Percentiles rank a stretch among this genome's conserved stretches.
phyloP scores from a whole-genome alignment of 2,113 vertebrate species.

The Seriola rivoliana region DNA sequence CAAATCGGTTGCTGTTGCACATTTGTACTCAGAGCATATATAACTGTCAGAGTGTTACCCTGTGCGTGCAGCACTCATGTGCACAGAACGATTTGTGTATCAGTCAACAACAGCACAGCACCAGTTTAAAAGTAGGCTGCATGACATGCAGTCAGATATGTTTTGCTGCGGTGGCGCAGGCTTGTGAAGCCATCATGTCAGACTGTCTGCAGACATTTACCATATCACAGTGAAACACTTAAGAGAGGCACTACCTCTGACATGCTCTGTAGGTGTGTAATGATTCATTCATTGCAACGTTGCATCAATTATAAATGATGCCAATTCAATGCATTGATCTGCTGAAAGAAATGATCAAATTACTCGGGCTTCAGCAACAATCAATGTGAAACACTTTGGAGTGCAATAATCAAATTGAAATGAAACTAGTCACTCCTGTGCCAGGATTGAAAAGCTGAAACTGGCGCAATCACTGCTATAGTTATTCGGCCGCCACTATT shows the following conservation, averaged over 20 bases:
- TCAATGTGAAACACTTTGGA: slow-evolving; percentile 31
- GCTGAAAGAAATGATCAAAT: slow-evolving; percentile 40
- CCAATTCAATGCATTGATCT: slow-evolving; percentile 32
- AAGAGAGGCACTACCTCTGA: neutral
- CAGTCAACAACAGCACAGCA: neutral
- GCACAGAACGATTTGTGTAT: neutral
- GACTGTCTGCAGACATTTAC: slow-evolving; percentile 41
- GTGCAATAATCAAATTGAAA: slow-evolving; percentile 45
- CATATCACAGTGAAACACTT: slow-evolving; percentile 18
- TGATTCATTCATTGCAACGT: slow-evolving; percentile 18
- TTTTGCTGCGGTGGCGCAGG: slow-evolving; percentile 18
- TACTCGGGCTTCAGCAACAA: slow-evolving; percentile 9
- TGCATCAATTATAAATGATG: slow-evolving; percentile 29
- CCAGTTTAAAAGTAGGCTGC: slow-evolving; percentile 20
- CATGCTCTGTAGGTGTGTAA: slow-evolving; percentile 8
- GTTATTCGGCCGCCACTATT: slow-evolving; percentile 15
- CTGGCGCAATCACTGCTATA: slow-evolving; percentile 16
- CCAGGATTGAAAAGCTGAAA: slow-evolving; percentile 36
- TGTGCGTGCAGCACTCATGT: neutral
- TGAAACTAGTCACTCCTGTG: slow-evolving; percentile 26
- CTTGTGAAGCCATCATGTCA: slow-evolving; percentile 27
- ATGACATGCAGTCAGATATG: slow-evolving; percentile 20
- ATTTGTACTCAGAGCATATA: slow-evolving; percentile 32
- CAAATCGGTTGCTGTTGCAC: neutral
- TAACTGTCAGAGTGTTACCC: neutral